These are phyloP conservation scores for Melanotaenia trifasciata DNA, from an alignment of 2,797 vertebrate genomes.

Conservation along the genomic window DNA sequence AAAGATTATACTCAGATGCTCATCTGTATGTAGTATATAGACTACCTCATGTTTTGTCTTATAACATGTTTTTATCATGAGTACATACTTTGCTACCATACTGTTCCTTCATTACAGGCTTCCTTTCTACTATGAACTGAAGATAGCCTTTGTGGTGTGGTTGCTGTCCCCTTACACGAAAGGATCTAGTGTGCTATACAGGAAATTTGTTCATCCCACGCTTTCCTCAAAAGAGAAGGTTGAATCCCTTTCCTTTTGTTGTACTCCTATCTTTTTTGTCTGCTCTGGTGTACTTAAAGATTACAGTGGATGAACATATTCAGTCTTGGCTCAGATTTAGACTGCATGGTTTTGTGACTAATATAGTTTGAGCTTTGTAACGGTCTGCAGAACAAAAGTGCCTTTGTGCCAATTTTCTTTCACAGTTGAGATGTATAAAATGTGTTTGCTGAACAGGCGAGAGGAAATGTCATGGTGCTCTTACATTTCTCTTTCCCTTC, in stretches of 20 bases:
- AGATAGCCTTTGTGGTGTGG: slow-evolving; percentile 99
- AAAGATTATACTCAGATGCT: background rate
- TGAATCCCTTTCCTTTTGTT: slow-evolving; percentile 59
- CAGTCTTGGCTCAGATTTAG: slow-evolving; percentile 11
- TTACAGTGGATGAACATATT: slow-evolving; percentile 17
- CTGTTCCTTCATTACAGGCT: slow-evolving; percentile 85
- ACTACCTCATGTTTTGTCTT: background rate
- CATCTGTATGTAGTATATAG: background rate
- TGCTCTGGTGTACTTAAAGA: slow-evolving; percentile 14
- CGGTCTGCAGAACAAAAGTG: slow-evolving; percentile 29
- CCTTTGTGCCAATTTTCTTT: slow-evolving; percentile 51
- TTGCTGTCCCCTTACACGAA: slow-evolving; percentile 98
- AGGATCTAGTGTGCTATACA: slow-evolving; percentile 97
- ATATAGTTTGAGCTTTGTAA: slow-evolving; percentile 25
- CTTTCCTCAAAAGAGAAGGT: slow-evolving; percentile 99
- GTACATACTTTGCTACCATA: slow-evolving; percentile 16
- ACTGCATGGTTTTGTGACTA: slow-evolving; percentile 13
- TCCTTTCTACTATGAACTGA: slow-evolving; percentile 99
- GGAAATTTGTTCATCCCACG: slow-evolving; percentile 98
- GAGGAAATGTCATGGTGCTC: slow-evolving; percentile 59
- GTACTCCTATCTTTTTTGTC: slow-evolving; percentile 24
- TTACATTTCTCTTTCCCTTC: slow-evolving; percentile 49
- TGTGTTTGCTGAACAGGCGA: slow-evolving; percentile 31
- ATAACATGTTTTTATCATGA: background rate
- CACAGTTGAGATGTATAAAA: slow-evolving; percentile 45